phyloP scores from a whole-genome alignment of 1,140 invertebrate genomes.

The Anastrepha obliqua region DNA sequence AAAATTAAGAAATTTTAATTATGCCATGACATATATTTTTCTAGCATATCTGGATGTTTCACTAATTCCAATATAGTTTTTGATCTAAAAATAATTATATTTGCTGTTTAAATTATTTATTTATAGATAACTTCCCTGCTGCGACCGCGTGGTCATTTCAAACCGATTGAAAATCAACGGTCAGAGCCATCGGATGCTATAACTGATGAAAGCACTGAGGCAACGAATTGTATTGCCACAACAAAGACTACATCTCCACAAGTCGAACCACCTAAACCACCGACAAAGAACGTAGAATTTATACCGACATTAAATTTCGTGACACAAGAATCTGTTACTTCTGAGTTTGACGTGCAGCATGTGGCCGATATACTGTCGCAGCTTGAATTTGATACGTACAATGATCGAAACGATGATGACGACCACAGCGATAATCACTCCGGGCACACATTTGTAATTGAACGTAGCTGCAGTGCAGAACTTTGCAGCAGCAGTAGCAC shows the following conservation, averaged over 20 bases:
- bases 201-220: conserved; percentile 54
- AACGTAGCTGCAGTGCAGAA: neutral
- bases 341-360: conserved; percentile 21
- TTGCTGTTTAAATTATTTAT: too few relatives aligned
- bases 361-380: conserved; percentile 42
- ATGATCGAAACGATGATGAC: conserved; percentile 56
- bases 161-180: conserved; percentile 33
- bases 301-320: conserved; percentile 69
- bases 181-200: conserved; percentile 40
- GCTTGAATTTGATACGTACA: conserved; percentile 2
- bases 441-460: conserved; percentile 68
- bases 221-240: neutral
- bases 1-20: too few relatives aligned
- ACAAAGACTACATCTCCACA: neutral
- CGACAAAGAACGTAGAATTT: conserved; percentile 65
- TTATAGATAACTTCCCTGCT: conserved; percentile 69
- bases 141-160: conserved; percentile 62
- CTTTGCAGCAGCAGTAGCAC: conserved; percentile 62
- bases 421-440: conserved; percentile 63
- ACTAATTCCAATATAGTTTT: too few relatives aligned
- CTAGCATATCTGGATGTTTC: too few relatives aligned
- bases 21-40: too few relatives aligned
- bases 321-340: conserved; percentile 57
- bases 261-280: conserved; percentile 32
- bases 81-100: too few relatives aligned